These are phyloP conservation scores for Trichonephila inaurata DNA, from an alignment of 1,140 invertebrate genomes.

Conservation along the genomic window DNA sequence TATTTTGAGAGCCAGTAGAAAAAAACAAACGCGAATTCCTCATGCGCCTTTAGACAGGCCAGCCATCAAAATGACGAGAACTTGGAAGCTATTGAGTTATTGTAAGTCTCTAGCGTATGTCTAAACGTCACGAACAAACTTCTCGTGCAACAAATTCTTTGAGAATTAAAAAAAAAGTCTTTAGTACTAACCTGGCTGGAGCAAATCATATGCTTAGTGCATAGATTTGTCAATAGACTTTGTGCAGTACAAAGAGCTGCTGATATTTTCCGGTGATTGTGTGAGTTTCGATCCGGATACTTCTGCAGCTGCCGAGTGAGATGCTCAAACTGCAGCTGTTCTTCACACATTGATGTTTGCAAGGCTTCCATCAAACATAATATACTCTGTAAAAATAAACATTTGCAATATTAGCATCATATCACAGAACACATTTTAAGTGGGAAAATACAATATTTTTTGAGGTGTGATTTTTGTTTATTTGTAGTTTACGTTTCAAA, in stretches of 20 bases:
- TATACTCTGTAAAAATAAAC: slow-evolving; percentile 75
- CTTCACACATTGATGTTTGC: slow-evolving; percentile 79
- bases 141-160: background rate
- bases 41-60: no score
- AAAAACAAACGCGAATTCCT: no score
- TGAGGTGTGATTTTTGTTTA: no score
- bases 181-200: slow-evolving; percentile 78
- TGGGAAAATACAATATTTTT: no score
- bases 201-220: slow-evolving; percentile 79
- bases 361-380: slow-evolving; percentile 78
- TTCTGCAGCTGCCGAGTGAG: slow-evolving; percentile 78
- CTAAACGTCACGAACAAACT: no score
- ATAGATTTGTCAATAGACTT: slow-evolving; percentile 78
- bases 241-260: slow-evolving; percentile 79
- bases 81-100: no score
- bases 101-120: no score
- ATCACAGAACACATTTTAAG: no score
- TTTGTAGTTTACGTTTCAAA: no score
- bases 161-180: background rate
- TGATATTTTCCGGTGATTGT: slow-evolving; percentile 78
- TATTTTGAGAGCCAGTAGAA: no score
- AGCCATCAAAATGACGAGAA: no score
- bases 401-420: no score
- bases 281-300: slow-evolving; percentile 76
- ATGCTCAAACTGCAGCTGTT: slow-evolving; percentile 79